Conservation (phyloP, 2,888 invertebrate genomes). For the Phania funesta region DNA sequence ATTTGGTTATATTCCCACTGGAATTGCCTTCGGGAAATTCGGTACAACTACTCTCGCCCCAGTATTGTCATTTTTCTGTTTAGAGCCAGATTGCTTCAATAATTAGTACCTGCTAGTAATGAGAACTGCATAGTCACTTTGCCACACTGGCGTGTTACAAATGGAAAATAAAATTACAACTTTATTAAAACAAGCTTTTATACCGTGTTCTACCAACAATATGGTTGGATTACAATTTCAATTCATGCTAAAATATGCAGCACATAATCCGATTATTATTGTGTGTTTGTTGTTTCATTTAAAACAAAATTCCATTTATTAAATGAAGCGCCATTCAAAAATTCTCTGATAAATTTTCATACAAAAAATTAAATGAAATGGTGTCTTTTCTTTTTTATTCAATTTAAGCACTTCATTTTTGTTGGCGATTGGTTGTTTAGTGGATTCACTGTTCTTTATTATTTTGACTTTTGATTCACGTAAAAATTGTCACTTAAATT, state of each 20-base stretch:
- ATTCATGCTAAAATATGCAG: slow-evolving; percentile 20
- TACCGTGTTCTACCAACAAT: neutral
- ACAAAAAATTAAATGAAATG: slow-evolving; percentile 24
- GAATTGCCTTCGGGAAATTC: no score
- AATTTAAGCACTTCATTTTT: slow-evolving; percentile 56
- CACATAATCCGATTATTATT: neutral
- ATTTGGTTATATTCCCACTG: no score
- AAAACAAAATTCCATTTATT: slow-evolving; percentile 44
- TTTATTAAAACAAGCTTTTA: neutral
- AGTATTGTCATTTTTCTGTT: no score
- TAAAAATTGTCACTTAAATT: slow-evolving; percentile 67
- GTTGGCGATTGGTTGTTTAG: neutral
- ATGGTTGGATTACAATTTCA: slow-evolving; percentile 3
- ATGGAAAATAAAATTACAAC: neutral
- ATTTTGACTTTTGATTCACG: slow-evolving; percentile 59
- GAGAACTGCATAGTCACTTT: no score
- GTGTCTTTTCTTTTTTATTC: slow-evolving; percentile 42
- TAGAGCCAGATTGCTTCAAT: no score
- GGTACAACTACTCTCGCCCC: no score
- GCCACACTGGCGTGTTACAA: no score
- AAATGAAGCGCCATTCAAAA: slow-evolving; percentile 56
- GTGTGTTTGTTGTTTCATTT: neutral
- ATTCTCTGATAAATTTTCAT: slow-evolving; percentile 43
- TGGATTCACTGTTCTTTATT: slow-evolving; percentile 33
- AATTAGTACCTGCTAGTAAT: no score